Evolutionary conservation across 1,140 invertebrate genomes (phyloP).

Genomic region (Plectus sambesii): DNA sequence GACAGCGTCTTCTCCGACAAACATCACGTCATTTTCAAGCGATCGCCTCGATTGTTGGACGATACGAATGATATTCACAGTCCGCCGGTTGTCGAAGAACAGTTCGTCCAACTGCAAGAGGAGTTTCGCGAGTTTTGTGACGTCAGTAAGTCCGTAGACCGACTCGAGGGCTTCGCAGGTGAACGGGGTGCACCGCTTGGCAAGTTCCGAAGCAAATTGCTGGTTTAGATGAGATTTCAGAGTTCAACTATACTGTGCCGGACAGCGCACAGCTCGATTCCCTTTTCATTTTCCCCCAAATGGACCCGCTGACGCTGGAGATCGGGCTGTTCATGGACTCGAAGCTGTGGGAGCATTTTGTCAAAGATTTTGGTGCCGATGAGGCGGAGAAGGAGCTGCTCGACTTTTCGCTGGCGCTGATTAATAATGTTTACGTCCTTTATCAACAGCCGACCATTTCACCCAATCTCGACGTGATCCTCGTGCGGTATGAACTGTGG

Average conservation of each 20-base stretch:
- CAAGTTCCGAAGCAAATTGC: not conserved
- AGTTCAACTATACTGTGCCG: conserved; percentile 39
- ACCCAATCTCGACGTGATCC: conserved; percentile 44
- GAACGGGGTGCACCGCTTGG: conserved; percentile 1
- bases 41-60: conserved; percentile 28
- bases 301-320: conserved; percentile 44
- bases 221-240: not conserved
- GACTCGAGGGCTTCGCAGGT: not conserved
- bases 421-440: conserved; percentile 44
- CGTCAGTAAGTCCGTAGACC: conserved; percentile 34
- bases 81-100: conserved; percentile 16
- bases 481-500: conserved; percentile 45
- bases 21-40: conserved; percentile 36
- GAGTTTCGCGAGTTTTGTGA: conserved; percentile 37
- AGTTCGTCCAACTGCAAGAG: conserved; percentile 19
- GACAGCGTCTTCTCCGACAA: conserved; percentile 26
- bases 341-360: conserved; percentile 40
- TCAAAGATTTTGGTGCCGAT: conserved; percentile 34
- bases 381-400: conserved; percentile 39
- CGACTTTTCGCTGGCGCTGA: conserved; percentile 41
- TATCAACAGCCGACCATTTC: conserved; percentile 43
- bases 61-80: conserved; percentile 25
- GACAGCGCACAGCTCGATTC: conserved; percentile 38
- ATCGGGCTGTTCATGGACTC: conserved; percentile 43
- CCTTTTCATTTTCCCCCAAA: conserved; percentile 44